A percentile compares a stretch with the other conserved stretches of the same genome.
phyloP scores from a whole-genome alignment of 2,113 vertebrate genomes.

The Benitochromis conjunctus region DNA sequence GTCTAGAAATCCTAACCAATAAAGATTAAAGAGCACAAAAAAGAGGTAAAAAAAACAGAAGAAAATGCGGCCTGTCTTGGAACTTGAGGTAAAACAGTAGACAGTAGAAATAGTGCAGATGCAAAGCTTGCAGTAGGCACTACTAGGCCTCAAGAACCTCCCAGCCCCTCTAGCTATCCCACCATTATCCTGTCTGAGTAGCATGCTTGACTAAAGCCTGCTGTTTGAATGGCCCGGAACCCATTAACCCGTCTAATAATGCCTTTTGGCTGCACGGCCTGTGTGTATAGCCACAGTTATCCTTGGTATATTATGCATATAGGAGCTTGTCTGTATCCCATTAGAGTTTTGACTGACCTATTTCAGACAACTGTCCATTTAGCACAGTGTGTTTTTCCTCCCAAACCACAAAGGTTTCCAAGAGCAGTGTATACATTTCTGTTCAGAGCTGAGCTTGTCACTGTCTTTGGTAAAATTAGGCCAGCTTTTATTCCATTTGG shows the following conservation, averaged over 20 bases:
- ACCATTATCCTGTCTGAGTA: constrained; percentile 25
- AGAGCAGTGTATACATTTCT: background rate
- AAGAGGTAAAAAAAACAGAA: background rate
- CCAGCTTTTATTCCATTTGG: constrained; percentile 43
- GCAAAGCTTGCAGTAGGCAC: background rate
- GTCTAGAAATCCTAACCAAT: background rate
- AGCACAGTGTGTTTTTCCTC: background rate
- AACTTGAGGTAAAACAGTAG: background rate
- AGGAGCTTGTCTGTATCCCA: constrained; percentile 17
- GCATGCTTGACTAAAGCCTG: constrained; percentile 21
- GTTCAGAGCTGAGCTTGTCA: background rate
- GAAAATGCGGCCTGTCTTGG: background rate
- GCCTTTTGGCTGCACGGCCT: constrained; percentile 20
- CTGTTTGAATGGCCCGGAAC: constrained; percentile 31
- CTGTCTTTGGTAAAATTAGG: constrained; percentile 41
- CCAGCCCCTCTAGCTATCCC: background rate
- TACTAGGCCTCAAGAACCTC: background rate
- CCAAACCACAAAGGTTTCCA: constrained; percentile 8
- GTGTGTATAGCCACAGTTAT: background rate
- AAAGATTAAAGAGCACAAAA: background rate
- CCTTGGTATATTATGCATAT: background rate
- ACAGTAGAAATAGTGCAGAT: background rate
- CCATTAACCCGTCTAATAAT: constrained; percentile 46
- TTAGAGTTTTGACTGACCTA: constrained; percentile 52
- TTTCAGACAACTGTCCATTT: constrained; percentile 54